Percentiles rank a stretch among this genome's conserved stretches.
Conservation (phyloP, 1,140 invertebrate genomes). For the Cryptotermes secundus region DNA sequence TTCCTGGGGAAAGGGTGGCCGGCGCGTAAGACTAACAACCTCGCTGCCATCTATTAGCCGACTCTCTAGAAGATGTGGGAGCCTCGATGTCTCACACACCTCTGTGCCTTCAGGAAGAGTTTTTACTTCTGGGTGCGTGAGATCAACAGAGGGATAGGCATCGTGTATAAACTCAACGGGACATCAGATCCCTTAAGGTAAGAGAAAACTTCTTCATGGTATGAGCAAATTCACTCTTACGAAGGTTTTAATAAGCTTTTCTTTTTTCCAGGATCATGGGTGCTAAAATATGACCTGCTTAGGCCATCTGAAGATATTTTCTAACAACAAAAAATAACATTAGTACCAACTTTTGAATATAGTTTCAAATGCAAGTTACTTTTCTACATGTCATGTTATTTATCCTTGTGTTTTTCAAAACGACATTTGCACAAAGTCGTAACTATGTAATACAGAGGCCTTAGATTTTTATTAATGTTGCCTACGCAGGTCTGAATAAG, state of each 20-base stretch:
- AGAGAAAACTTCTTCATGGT: neutral
- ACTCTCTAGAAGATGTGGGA: no score
- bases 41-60: no score
- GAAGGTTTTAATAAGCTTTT: neutral
- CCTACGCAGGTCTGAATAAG: neutral
- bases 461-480: neutral
- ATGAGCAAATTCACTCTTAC: neutral
- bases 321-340: no score
- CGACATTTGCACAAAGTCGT: neutral
- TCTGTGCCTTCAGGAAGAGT: no score
- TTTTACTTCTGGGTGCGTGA: no score
- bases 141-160: neutral
- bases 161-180: neutral
- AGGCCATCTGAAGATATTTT: neutral
- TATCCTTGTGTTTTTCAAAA: neutral
- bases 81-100: no score
- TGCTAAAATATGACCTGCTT: neutral
- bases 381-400: no score
- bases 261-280: neutral
- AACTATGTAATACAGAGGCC: neutral
- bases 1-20: no score
- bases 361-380: no score
- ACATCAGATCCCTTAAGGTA: neutral
- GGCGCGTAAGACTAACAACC: no score
- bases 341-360: no score